Percentiles rank a stretch among this genome's conserved stretches.
Conservation (phyloP, 2,888 invertebrate species). For the Meandrusa payeni region DNA sequence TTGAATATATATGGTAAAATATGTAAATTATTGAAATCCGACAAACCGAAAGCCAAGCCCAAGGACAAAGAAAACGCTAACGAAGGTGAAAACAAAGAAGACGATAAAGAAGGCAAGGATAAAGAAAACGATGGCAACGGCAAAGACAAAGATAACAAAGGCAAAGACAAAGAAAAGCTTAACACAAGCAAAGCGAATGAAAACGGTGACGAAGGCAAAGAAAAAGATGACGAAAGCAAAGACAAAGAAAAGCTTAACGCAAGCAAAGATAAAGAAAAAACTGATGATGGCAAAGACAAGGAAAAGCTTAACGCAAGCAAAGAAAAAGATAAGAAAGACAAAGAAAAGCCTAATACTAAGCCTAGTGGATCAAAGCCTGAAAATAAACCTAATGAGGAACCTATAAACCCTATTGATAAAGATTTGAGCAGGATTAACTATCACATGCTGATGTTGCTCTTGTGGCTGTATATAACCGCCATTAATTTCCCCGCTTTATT, state of each 20-base stretch:
- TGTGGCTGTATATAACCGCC: slow-evolving; percentile 84
- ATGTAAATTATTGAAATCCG: slow-evolving; percentile 50
- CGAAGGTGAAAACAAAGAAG: too few species aligned
- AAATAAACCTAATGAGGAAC: slow-evolving; percentile 14
- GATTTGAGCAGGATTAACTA: slow-evolving; percentile 82
- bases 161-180: too few species aligned
- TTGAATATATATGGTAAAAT: slow-evolving; percentile 59
- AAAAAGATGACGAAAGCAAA: too few species aligned
- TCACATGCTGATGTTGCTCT: slow-evolving; percentile 86
- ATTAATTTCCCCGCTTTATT: slow-evolving; percentile 86
- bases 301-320: slow-evolving; percentile 21
- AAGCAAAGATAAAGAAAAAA: too few species aligned
- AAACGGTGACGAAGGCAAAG: too few species aligned
- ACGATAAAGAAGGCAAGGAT: too few species aligned
- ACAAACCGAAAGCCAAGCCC: too few species aligned
- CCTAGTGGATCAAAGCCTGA: slow-evolving; percentile 1
- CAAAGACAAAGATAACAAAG: too few species aligned
- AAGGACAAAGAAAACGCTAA: too few species aligned
- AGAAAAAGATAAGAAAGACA: slow-evolving; percentile 20
- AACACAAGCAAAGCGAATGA: too few species aligned
- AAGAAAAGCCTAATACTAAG: background rate
- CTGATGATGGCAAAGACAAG: slow-evolving; percentile 26
- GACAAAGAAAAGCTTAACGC: too few species aligned
- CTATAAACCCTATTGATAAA: slow-evolving; percentile 39
- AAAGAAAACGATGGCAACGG: too few species aligned